Percentiles rank a stretch among this genome's conserved stretches.
phyloP scores from a whole-genome alignment of 1,140 invertebrate species.

The Hylaeus anthracinus region DNA sequence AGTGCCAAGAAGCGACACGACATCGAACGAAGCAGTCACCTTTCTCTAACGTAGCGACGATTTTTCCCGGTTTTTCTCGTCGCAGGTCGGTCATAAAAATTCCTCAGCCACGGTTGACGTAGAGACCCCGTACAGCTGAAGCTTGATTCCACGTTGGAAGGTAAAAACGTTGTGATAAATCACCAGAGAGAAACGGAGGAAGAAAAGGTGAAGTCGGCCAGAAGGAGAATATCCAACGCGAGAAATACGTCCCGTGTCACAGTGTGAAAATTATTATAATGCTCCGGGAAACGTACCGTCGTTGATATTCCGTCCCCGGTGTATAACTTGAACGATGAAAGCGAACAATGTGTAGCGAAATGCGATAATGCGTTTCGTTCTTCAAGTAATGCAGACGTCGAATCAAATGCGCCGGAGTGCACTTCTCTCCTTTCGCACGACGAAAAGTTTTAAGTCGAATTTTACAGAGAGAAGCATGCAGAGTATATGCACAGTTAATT shows the following conservation, averaged over 20 bases:
- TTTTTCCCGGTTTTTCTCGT: neutral
- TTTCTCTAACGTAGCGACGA: neutral
- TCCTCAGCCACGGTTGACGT: neutral
- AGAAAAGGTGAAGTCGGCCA: constrained; percentile 8
- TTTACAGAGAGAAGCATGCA: too few species aligned
- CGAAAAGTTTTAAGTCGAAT: neutral
- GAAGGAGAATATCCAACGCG: constrained; percentile 27
- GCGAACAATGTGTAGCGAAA: neutral
- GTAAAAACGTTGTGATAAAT: constrained; percentile 47
- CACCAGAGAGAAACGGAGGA: neutral
- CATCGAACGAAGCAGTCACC: neutral
- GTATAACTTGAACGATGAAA: constrained; percentile 18
- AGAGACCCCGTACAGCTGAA: neutral
- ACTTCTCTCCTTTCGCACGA: neutral
- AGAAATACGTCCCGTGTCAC: constrained; percentile 20
- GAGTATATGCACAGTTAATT: too few species aligned
- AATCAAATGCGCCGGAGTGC: neutral
- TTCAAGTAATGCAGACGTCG: neutral
- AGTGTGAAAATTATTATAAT: constrained; percentile 38
- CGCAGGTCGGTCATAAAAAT: neutral
- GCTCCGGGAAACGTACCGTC: neutral
- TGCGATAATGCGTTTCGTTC: constrained; percentile 12
- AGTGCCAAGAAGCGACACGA: too few species aligned
- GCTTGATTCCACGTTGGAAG: neutral
- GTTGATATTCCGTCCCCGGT: neutral